These are phyloP conservation scores for Marmota monax DNA, from an alignment of 2,113 vertebrate genomes.

Conservation along the genomic window DNA sequence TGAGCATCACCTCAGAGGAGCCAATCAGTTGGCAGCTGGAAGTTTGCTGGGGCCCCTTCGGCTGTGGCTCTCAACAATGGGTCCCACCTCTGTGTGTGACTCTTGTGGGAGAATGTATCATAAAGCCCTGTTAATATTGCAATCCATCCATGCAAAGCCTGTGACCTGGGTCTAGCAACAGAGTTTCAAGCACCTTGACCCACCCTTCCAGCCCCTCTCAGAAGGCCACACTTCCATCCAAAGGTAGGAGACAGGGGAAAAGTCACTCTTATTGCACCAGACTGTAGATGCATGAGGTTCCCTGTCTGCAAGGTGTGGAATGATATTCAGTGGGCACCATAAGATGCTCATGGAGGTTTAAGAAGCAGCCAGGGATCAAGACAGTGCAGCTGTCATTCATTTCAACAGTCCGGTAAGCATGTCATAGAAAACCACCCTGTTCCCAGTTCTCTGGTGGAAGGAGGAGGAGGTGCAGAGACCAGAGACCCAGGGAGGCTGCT, in stretches of 20 bases:
- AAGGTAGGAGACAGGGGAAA: neutral
- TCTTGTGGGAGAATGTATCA: neutral
- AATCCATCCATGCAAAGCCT: neutral
- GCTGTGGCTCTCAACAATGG: too few species aligned
- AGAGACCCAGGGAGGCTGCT: too few species aligned
- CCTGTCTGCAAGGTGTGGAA: neutral
- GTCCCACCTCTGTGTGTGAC: neutral
- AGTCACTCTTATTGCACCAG: neutral
- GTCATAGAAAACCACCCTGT: neutral
- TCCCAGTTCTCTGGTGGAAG: neutral
- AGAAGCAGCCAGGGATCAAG: neutral
- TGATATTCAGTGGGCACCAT: neutral
- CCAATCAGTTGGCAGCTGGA: too few species aligned
- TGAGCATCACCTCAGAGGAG: too few species aligned
- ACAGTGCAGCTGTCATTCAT: rapidly evolving
- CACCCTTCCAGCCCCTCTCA: too few species aligned
- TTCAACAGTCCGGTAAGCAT: neutral
- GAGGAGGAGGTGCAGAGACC: rapidly evolving
- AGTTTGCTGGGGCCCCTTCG: too few species aligned
- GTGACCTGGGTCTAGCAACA: neutral
- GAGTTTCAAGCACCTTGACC: too few species aligned
- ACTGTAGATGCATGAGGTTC: neutral
- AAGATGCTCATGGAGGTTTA: neutral
- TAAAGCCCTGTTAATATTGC: neutral
- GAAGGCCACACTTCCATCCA: neutral